Base-by-base conservation (phyloP, 2,888 invertebrate species). In the Epicampocera succincta region DNA sequence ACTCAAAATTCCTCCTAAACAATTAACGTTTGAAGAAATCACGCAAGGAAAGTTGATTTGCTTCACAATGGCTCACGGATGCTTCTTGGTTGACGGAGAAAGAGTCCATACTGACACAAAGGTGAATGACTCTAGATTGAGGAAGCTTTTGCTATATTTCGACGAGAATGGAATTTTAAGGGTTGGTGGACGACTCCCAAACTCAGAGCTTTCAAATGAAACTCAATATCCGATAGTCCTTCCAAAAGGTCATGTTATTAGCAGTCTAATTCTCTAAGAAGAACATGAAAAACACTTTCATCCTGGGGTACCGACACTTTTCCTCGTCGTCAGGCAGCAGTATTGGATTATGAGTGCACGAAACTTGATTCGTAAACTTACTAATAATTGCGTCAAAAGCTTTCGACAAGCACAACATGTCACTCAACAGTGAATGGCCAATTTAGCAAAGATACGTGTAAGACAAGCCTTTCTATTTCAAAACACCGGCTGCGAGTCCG, bases 311-410 rank as follows among this genome's bases (percentile, higher is more conserved):
- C 58, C 69, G 12, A 69, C 78, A 9, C 50, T 83, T 19, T 80
- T 80, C 48, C 71, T 83, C 1, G 61, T 78, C 15, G 19, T 68
- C n/a, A 66, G 78, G 0, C 80, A 83, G 38, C 29, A 38, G 40
- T 75, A 75, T 69, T 83, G 76, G 72, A 65, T 80, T 5, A 8
- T 80, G 3, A 68, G 71, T 4, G 83, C 65, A 0, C 50, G 72
- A 69, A 68, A 83, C 58, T 17, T 83, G 0, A 83, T 74, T 2
- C 17, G 19, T 6, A 48, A 6, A 11, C 15, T 33, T 1, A 56
- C 17, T 1, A 29, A 33, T n/a, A 56, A 56, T n/a, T 29, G 17
- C 11, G 3, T 29, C 15, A 15, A 8, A 33, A 33, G 54, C 5
- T 56, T 29, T 15, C 33, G 50, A 3, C 54, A 56, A 9, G 15